Percentiles rank a stretch among this genome's conserved stretches.
phyloP scores from a whole-genome alignment of 1,140 invertebrate genomes.

The Musca vetustissima region DNA sequence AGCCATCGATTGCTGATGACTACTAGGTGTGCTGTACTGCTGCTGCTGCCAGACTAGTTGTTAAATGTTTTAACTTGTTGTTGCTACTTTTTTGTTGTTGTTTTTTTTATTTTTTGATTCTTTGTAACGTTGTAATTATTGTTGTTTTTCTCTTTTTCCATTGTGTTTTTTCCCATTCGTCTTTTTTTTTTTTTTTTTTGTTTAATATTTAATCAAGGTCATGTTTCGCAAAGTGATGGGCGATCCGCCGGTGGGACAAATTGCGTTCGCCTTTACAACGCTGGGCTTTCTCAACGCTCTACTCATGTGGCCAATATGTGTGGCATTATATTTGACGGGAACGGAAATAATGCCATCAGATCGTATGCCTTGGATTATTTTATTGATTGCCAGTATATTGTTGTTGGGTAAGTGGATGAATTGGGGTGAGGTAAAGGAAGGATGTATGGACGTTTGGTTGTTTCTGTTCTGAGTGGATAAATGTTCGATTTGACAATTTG shows the following conservation, averaged over 20 bases:
- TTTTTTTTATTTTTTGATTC: neutral
- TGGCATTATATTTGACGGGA: constrained; percentile 81
- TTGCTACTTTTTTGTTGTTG: neutral
- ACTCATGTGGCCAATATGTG: constrained; percentile 82
- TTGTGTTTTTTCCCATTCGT: neutral
- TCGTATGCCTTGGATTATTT: constrained; percentile 76
- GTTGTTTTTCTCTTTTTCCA: too few relatives aligned
- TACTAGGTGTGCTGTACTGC: too few relatives aligned
- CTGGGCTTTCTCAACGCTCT: constrained; percentile 82
- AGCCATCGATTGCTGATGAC: too few relatives aligned
- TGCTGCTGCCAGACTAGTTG: neutral
- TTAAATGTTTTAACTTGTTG: constrained; percentile 1
- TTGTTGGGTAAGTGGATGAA: constrained; percentile 66
- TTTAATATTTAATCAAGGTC: constrained; percentile 62
- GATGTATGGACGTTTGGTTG: too few relatives aligned
- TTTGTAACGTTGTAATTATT: neutral
- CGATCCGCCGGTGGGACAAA: constrained; percentile 84
- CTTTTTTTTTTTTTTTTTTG: constrained; percentile 13
- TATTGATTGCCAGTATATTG: constrained; percentile 75
- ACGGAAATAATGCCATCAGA: constrained; percentile 78
- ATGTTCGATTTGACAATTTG: too few relatives aligned
- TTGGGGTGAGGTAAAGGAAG: too few relatives aligned
- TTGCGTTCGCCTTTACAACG: constrained; percentile 83
- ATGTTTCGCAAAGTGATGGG: constrained; percentile 89
- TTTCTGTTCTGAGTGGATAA: too few relatives aligned